Evolutionary conservation across 2,888 invertebrate species (phyloP).

Genomic region (Ethmia dodecea): DNA sequence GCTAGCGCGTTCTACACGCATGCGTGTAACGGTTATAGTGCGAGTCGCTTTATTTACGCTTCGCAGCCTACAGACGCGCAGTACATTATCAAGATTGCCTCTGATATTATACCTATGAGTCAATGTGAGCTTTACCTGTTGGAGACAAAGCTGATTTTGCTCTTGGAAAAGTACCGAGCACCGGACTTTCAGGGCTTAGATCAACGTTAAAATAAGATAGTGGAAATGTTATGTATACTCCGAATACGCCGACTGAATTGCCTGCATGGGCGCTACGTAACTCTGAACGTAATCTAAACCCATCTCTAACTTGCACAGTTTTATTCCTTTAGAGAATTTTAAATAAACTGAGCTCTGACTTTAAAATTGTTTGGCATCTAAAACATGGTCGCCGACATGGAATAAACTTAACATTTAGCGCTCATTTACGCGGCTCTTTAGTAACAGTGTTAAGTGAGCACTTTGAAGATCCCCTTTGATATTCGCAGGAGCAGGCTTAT

Average conservation of each 20-base stretch:
- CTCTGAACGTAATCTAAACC: conserved; percentile 1
- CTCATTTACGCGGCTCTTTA: conserved; percentile 38
- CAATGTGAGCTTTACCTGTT: conserved; percentile 1
- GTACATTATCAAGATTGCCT: conserved; percentile 14
- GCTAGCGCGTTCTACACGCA: conserved; percentile 23
- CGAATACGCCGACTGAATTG: neutral
- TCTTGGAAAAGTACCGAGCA: neutral
- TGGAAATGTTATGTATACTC: neutral
- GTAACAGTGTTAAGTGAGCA: conserved; percentile 48
- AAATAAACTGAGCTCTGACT: conserved; percentile 1
- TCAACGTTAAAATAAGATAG: conserved; percentile 10
- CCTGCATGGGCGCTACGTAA: neutral
- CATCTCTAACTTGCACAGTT: neutral
- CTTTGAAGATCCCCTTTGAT: conserved; percentile 61
- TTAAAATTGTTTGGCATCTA: conserved; percentile 11
- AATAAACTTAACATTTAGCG: conserved; percentile 33
- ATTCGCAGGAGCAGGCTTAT: conserved; percentile 42
- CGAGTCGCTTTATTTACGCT: conserved; percentile 33
- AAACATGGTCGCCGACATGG: conserved; percentile 13
- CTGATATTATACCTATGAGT: neutral
- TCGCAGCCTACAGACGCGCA: conserved; percentile 15
- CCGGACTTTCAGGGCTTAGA: conserved; percentile 3
- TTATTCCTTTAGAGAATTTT: neutral
- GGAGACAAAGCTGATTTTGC: neutral
- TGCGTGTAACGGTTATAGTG: conserved; percentile 29